A percentile compares a stretch with the other conserved stretches of the same genome.
These are phyloP conservation scores for Drosophila quinaria DNA, from an alignment of 2,888 invertebrate genomes.

Conservation along the genomic window DNA sequence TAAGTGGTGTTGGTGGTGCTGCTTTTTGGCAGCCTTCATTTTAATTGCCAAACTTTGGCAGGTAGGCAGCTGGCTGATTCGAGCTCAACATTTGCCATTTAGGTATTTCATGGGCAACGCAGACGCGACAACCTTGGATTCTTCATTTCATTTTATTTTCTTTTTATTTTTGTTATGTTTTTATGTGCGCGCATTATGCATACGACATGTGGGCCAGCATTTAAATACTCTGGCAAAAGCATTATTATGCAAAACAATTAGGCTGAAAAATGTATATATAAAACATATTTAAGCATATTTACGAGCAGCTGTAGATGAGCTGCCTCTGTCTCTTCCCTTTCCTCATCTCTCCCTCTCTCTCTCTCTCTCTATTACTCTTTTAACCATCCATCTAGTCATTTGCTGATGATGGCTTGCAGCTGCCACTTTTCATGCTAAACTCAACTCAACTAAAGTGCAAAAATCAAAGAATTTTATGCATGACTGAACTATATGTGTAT, in stretches of 20 bases:
- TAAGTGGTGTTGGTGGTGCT: slow-evolving; percentile 19
- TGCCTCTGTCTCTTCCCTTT: background rate
- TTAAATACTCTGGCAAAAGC: slow-evolving; percentile 40
- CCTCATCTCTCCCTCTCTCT: background rate
- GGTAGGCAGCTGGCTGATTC: slow-evolving; percentile 46
- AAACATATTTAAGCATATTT: slow-evolving; percentile 41
- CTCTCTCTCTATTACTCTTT: background rate
- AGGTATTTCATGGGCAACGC: slow-evolving; percentile 64
- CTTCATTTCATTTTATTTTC: background rate
- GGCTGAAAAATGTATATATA: slow-evolving; percentile 48
- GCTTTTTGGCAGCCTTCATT: slow-evolving; percentile 41
- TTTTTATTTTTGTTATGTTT: slow-evolving; percentile 12
- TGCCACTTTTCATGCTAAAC: slow-evolving; percentile 49
- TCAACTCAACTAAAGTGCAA: slow-evolving; percentile 47
- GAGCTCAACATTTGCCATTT: slow-evolving; percentile 45
- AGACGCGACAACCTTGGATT: slow-evolving; percentile 55
- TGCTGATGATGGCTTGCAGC: slow-evolving; percentile 50
- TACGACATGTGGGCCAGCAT: slow-evolving; percentile 61
- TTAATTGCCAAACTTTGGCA: slow-evolving; percentile 68
- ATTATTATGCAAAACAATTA: slow-evolving; percentile 68
- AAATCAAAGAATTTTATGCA: slow-evolving; percentile 64
- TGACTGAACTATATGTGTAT: slow-evolving; percentile 24
- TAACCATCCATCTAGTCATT: slow-evolving; percentile 6
- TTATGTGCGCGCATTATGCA: slow-evolving; percentile 65
- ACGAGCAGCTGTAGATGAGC: slow-evolving; percentile 25